Percentiles rank a stretch among this genome's conserved stretches.
phyloP scores from a whole-genome alignment of 2,888 invertebrate genomes.

The Mechanitis messenoides region DNA sequence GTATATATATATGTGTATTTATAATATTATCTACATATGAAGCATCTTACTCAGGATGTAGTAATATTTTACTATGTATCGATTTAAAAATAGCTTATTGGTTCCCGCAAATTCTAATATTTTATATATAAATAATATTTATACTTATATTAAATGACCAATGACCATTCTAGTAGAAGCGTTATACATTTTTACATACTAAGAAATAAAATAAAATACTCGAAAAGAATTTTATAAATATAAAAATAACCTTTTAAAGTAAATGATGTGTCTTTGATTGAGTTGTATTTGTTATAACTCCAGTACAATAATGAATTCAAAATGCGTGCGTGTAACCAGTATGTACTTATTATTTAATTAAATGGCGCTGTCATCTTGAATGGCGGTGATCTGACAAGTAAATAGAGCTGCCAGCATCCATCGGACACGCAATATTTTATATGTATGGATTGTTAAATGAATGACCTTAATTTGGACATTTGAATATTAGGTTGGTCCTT shows the following conservation, averaged over 20 bases:
- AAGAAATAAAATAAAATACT: too few species aligned
- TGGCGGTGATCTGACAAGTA: slow-evolving; percentile 15
- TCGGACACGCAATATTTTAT: slow-evolving; percentile 10
- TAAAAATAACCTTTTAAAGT: background rate
- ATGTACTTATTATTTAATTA: slow-evolving; percentile 12
- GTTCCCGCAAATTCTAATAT: too few species aligned
- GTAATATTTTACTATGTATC: too few species aligned
- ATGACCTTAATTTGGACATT: slow-evolving; percentile 17
- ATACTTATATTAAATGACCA: too few species aligned
- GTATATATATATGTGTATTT: too few species aligned
- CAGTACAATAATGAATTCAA: slow-evolving; percentile 5
- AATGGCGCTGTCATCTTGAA: slow-evolving; percentile 14
- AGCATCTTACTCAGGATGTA: too few species aligned
- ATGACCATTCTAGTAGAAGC: too few species aligned
- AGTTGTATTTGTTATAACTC: background rate
- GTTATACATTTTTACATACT: too few species aligned
- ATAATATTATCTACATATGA: too few species aligned
- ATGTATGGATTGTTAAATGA: slow-evolving; percentile 5
- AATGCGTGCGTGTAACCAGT: background rate
- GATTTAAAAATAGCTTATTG: too few species aligned
- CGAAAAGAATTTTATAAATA: too few species aligned
- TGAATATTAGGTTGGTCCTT: slow-evolving; percentile 12
- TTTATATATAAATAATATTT: too few species aligned
- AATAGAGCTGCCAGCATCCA: slow-evolving; percentile 11
- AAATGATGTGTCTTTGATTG: background rate